Base-by-base conservation (phyloP, 2,888 invertebrate genomes). In the Mythimna pallens region DNA sequence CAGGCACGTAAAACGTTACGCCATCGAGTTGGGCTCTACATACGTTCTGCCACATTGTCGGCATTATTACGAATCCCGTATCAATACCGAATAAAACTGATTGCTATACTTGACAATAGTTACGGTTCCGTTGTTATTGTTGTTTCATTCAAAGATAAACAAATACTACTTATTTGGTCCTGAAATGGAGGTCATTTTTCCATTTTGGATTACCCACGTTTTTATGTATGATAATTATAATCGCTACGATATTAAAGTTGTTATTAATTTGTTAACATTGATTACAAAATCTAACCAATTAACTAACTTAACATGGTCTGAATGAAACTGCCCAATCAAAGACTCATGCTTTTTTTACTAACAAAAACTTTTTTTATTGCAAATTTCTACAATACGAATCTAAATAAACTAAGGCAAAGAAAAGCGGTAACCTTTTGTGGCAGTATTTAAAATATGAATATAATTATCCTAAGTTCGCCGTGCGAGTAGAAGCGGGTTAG, bases 401-500 rank as follows among this genome's bases (percentile, higher is more conserved):
- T 40, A 20, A 59, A 55, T 25, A 59, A 55, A 62, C 52, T n/a
- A 58, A 50, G 36, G 9, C 50, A 22, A 9, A 47, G 36, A 36
- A 67, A 55, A 50, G 64, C 64, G 52, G 65, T 59, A 62, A n/a
- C 22, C 47, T 66, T 65, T 81, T 70, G 64, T 67, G 47, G 58
- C n/a, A 63, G 40, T 58, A 72, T 63, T 74, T 64, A 62, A 65
- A 62, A 52, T 81, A 65, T 55, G 55, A 70, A 76, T 63, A 81
- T 30, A 65, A 70, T 80, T 69, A 67, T 34, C 47, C 54, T 65
- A 76, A 74, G 79, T 76, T 76, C 50, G 69, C 71, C 68, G 79
- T 55, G 74, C 65, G 80, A 81, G 61, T 73, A 2, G 65, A 85
- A 87, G 69, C 77, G 66, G 84, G 92, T 93, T 86, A 93, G 87